Conservation (phyloP, 2,888 invertebrate genomes). For the Sepioteuthis lessoniana region DNA sequence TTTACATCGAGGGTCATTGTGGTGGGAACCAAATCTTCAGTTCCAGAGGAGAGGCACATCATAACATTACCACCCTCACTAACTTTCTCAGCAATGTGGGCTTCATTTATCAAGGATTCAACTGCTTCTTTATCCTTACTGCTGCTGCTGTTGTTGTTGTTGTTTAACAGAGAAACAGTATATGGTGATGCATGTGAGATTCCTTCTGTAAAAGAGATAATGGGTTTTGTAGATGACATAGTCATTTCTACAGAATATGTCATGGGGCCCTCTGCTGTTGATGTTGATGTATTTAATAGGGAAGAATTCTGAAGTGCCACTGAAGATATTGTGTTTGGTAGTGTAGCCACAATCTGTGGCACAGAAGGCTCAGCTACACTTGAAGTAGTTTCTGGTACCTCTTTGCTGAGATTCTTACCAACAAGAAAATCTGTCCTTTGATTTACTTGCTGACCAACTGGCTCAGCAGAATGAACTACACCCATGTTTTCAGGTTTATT, state of each 20-base stretch:
- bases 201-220: slow-evolving; percentile 41
- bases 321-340: slow-evolving; percentile 36
- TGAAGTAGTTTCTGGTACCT: not conserved
- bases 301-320: not conserved
- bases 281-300: not conserved
- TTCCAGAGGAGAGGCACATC: not conserved
- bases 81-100: slow-evolving; percentile 34
- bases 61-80: not conserved
- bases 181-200: slow-evolving; percentile 36
- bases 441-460: not conserved
- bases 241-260: slow-evolving; percentile 37
- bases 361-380: not conserved
- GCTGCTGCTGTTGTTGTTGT: not conserved
- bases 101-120: slow-evolving; percentile 24
- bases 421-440: slow-evolving; percentile 24
- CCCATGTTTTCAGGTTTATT: not conserved
- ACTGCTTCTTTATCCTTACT: slow-evolving; percentile 43
- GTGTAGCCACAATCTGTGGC: not conserved
- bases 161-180: slow-evolving; percentile 38
- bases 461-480: not conserved
- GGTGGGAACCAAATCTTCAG: not conserved
- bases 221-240: not conserved
- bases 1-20: slow-evolving; percentile 40
- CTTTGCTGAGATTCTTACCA: slow-evolving; percentile 38
- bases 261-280: not conserved